Conservation (phyloP, 2,113 vertebrate genomes). For the Panthera tigris region DNA sequence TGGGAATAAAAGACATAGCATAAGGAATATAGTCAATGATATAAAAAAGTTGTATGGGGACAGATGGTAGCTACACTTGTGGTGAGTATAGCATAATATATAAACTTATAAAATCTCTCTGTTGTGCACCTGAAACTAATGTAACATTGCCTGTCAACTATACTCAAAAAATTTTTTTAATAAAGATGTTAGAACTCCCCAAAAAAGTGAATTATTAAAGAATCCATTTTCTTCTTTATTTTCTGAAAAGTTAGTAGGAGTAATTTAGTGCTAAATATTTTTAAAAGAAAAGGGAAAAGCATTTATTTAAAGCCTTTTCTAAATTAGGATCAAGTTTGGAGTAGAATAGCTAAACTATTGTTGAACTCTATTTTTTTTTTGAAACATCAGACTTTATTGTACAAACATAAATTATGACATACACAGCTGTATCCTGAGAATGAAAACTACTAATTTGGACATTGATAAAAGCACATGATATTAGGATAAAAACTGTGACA, state of each 20-base stretch:
- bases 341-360: neutral
- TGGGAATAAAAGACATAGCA: neutral
- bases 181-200: neutral
- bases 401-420: slow-evolving; percentile 74
- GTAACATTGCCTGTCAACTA: neutral
- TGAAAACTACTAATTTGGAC: slow-evolving; percentile 69
- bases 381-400: slow-evolving; percentile 75
- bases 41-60: neutral
- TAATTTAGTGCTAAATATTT: slow-evolving; percentile 5
- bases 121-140: neutral
- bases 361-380: neutral
- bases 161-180: neutral
- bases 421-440: slow-evolving; percentile 65
- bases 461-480: slow-evolving; percentile 61
- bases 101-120: neutral
- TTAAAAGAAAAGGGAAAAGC: neutral
- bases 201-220: neutral
- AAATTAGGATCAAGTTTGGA: slow-evolving; percentile 9
- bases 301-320: slow-evolving; percentile 30
- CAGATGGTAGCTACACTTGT: neutral
- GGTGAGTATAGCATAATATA: neutral
- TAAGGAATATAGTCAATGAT: neutral
- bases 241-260: neutral
- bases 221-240: neutral
- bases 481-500: neutral